A percentile compares a stretch with the other conserved stretches of the same genome.
Conservation (phyloP, 1,140 invertebrate genomes). For the Trinorchestia longiramus region DNA sequence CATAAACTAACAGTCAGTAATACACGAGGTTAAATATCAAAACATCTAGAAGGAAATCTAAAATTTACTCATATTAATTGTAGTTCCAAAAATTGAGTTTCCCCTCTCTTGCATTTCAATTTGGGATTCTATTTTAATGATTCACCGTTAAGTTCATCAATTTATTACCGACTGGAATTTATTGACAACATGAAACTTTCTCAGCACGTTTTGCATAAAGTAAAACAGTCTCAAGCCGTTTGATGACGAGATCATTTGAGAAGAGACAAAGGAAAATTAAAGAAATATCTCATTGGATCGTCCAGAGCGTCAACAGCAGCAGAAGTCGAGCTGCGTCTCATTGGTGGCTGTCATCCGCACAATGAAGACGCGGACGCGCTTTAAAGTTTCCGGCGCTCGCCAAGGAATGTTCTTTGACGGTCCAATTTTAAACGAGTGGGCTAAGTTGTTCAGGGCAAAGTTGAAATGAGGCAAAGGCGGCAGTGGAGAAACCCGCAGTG, state of each 20-base stretch:
- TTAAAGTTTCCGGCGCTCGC: slow-evolving; percentile 24
- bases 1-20: too few relatives aligned
- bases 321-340: background rate
- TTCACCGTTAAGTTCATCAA: background rate
- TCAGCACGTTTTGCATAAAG: background rate
- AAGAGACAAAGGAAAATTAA: background rate
- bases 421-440: slow-evolving; percentile 50
- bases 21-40: too few relatives aligned
- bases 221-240: background rate
- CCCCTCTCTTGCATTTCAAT: background rate
- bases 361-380: slow-evolving; percentile 14
- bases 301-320: background rate
- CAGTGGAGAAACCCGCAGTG: too few relatives aligned
- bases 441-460: slow-evolving; percentile 35
- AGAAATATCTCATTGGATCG: background rate
- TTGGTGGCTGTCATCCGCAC: background rate
- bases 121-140: background rate
- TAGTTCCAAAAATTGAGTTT: background rate
- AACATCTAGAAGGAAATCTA: background rate
- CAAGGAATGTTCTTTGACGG: slow-evolving; percentile 43
- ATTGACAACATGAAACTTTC: background rate
- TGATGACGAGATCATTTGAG: background rate
- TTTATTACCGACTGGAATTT: background rate
- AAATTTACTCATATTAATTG: background rate
- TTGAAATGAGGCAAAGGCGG: slow-evolving; percentile 19